These are phyloP conservation scores for Pelobates cultripes DNA, from an alignment of 2,797 vertebrate genomes.

Conservation along the genomic window DNA sequence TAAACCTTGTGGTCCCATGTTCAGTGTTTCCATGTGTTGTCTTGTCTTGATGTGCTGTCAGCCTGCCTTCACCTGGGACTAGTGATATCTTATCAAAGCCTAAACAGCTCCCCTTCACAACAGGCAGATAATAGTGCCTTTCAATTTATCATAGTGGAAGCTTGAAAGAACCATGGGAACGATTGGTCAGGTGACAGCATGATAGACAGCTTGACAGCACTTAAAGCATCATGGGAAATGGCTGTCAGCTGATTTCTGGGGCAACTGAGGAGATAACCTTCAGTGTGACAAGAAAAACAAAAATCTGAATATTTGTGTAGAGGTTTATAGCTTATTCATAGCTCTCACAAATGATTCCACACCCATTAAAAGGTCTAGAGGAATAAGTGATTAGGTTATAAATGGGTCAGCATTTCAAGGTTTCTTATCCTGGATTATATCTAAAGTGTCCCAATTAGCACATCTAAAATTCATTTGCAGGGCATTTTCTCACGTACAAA, in stretches of 20 bases:
- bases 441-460: conserved; percentile 26
- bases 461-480: conserved; percentile 20
- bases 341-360: conserved; percentile 34
- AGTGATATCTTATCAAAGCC: conserved; percentile 99
- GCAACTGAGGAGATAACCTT: conserved; percentile 95
- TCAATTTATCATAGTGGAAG: conserved; percentile 83
- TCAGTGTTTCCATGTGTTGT: conserved; percentile 81
- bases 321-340: conserved; percentile 65
- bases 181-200: conserved; percentile 89
- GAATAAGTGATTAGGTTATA: conserved; percentile 45
- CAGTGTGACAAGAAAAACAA: conserved; percentile 90
- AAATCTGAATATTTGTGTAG: conserved; percentile 80
- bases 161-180: conserved; percentile 88
- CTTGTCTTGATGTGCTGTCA: conserved; percentile 91
- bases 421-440: conserved; percentile 32
- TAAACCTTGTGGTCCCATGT: conserved; percentile 74
- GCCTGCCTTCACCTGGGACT: conserved; percentile 94
- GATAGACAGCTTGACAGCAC: conserved; percentile 96
- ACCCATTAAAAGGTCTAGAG: conserved; percentile 21
- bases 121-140: conserved; percentile 85
- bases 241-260: conserved; percentile 96
- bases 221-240: conserved; percentile 95
- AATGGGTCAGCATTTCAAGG: conserved; percentile 11
- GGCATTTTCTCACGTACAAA: conserved; percentile 8
- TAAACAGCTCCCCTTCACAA: conserved; percentile 90